Conservation (phyloP, 2,113 vertebrate genomes). For the Dicaeum eximium region DNA sequence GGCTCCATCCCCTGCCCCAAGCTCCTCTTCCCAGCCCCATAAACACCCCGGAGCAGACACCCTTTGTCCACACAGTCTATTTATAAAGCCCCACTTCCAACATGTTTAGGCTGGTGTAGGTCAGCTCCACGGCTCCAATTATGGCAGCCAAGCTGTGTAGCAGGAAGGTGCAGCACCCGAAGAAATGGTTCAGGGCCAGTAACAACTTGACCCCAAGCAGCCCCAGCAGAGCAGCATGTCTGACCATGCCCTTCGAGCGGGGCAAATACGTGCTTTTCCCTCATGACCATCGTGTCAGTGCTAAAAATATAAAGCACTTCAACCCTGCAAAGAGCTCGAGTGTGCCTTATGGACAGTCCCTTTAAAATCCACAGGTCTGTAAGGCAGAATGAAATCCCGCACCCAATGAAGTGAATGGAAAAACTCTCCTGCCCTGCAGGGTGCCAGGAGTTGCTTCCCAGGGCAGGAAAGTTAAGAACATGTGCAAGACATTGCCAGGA, state of each 20-base stretch:
- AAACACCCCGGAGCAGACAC: background rate
- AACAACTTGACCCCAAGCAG: conserved; percentile 9
- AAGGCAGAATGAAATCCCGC: background rate
- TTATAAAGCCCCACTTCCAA: conserved; percentile 46
- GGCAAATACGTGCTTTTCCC: background rate
- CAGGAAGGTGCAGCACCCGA: conserved; percentile 6
- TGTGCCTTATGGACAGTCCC: background rate
- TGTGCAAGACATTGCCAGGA: background rate
- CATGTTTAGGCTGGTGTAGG: background rate
- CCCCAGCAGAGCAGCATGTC: background rate
- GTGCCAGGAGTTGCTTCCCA: background rate
- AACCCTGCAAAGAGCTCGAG: background rate
- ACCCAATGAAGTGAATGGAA: conserved; percentile 17
- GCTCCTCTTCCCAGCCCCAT: background rate
- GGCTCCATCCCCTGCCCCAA: background rate
- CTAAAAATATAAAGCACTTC: conserved; percentile 15
- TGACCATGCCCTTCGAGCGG: background rate
- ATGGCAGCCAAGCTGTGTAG: background rate
- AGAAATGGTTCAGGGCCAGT: conserved; percentile 24
- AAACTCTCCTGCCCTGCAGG: background rate
- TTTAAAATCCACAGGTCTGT: background rate
- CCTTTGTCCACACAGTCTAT: background rate
- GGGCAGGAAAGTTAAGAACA: conserved; percentile 38
- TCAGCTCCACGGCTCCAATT: conserved; percentile 9
- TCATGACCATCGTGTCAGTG: background rate